phyloP scores from a whole-genome alignment of 1,140 invertebrate species.

The Platorchestia sp. region DNA sequence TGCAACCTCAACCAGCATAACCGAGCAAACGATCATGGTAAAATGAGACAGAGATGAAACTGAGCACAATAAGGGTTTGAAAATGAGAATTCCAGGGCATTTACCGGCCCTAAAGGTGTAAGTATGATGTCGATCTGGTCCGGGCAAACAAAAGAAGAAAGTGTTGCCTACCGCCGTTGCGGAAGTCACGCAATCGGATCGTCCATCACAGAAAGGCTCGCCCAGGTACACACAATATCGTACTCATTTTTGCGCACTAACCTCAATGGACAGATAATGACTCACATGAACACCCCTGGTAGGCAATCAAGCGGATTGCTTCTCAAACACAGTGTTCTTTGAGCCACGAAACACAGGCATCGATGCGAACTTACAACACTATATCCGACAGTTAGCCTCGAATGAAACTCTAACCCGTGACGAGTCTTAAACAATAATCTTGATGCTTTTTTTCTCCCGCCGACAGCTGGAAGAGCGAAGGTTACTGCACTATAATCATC shows the following conservation, averaged over 20 bases:
- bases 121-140: not conserved
- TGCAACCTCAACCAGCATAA: not conserved
- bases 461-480: not conserved
- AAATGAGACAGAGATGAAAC: not conserved
- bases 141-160: not conserved
- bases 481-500: not conserved
- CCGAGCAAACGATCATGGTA: not conserved
- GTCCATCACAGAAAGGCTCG: not conserved
- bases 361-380: not conserved
- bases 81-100: not conserved
- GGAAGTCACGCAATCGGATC: not conserved
- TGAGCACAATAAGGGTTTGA: not conserved
- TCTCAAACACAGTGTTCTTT: conserved; percentile 1
- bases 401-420: not conserved
- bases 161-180: not conserved
- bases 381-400: not conserved
- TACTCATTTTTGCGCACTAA: conserved; percentile 1
- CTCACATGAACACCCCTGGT: not conserved
- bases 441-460: not conserved
- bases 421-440: not conserved
- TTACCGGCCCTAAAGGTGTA: not conserved
- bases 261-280: not conserved
- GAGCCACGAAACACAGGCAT: not conserved
- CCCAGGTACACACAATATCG: not conserved
- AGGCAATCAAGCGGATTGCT: not conserved